phyloP scores from a whole-genome alignment of 2,888 invertebrate species.

The Panorpa germanica region DNA sequence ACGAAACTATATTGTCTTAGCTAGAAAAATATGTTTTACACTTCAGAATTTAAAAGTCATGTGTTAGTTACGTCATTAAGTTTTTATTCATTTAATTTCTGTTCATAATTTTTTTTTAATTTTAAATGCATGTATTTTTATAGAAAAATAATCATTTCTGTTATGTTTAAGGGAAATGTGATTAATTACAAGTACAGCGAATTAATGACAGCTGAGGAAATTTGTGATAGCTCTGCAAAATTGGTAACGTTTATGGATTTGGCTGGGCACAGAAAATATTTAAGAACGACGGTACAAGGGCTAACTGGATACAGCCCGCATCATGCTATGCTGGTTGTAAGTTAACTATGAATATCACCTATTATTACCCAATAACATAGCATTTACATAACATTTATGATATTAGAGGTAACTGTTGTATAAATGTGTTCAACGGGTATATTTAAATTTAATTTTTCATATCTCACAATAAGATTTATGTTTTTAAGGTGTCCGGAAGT shows the following conservation, averaged over 20 bases:
- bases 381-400: conserved; percentile 18
- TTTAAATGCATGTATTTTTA: neutral
- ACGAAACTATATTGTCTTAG: neutral
- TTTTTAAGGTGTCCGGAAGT: conserved; percentile 51
- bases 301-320: conserved; percentile 87
- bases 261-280: conserved; percentile 90
- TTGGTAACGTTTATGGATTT: conserved; percentile 89
- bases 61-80: too few species aligned
- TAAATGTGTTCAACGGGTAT: neutral
- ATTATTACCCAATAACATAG: neutral
- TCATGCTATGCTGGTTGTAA: conserved; percentile 70
- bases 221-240: conserved; percentile 82
- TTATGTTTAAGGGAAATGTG: conserved; percentile 43
- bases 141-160: conserved; percentile 1
- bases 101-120: conserved; percentile 3
- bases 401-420: conserved; percentile 18
- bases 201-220: conserved; percentile 81
- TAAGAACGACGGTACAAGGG: conserved; percentile 88
- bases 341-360: conserved; percentile 15
- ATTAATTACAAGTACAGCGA: conserved; percentile 80
- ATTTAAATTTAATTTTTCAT: too few species aligned
- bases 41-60: conserved; percentile 3
- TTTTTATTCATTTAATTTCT: too few species aligned
- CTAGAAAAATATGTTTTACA: conserved; percentile 1
- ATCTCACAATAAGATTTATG: conserved; percentile 4